A percentile compares a stretch with the other conserved stretches of the same genome.
These are phyloP conservation scores for Pachliopta kotzebuea DNA, from an alignment of 2,888 invertebrate species.

Conservation along the genomic window DNA sequence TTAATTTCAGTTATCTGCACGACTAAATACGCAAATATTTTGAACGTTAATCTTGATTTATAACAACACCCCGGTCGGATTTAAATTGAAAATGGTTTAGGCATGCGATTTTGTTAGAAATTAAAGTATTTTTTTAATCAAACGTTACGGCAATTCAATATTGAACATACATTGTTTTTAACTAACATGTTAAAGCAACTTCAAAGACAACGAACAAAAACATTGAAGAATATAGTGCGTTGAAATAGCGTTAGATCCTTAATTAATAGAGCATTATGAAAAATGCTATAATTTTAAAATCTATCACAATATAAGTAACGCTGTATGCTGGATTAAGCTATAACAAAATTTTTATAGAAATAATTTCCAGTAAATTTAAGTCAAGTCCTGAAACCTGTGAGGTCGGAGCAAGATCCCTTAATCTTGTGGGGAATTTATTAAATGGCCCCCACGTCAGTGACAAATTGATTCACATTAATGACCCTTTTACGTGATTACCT, in stretches of 20 bases:
- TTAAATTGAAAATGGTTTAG: background rate
- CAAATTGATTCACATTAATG: constrained; percentile 29
- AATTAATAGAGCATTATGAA: too few relatives aligned
- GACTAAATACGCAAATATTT: constrained; percentile 25
- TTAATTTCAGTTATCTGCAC: constrained; percentile 28
- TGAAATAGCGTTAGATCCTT: too few relatives aligned
- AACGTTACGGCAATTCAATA: too few relatives aligned
- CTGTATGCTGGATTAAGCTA: too few relatives aligned
- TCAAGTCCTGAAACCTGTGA: constrained; percentile 13
- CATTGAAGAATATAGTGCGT: too few relatives aligned
- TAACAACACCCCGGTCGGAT: constrained; percentile 10
- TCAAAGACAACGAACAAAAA: too few relatives aligned
- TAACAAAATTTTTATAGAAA: background rate
- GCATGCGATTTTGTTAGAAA: background rate
- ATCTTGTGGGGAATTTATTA: constrained; percentile 28
- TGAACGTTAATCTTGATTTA: constrained; percentile 22
- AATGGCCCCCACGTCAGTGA: constrained; percentile 26
- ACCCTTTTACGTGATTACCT: constrained; percentile 27
- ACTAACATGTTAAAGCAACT: too few relatives aligned
- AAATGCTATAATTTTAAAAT: too few relatives aligned
- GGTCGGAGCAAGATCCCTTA: constrained; percentile 23
- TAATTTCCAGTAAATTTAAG: constrained; percentile 9
- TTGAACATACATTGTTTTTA: too few relatives aligned
- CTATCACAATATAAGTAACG: too few relatives aligned
- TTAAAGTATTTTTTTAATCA: background rate